Evolutionary conservation across 1,140 invertebrate genomes (phyloP), one percentile per base, ranked within the genome.

Genomic region (Nephotettix cincticeps): DNA sequence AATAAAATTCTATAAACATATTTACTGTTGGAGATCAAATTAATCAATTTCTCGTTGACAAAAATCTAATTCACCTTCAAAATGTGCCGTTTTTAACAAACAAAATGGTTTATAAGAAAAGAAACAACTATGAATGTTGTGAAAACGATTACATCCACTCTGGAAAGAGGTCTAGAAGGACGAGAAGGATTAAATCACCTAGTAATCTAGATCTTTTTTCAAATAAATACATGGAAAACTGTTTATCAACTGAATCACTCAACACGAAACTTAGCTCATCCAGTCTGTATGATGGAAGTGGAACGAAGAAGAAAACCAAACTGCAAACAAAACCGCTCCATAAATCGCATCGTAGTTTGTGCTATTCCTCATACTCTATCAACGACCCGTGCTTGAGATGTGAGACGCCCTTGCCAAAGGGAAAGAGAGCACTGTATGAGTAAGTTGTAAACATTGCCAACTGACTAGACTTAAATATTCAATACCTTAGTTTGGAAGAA

Each of bases 61-160:
- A n/a, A n/a, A n/a, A n/a, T n/a, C n/a, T n/a, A n/a, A n/a, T n/a
- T n/a, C n/a, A n/a, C n/a, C n/a, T n/a, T n/a, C n/a, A n/a, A n/a
- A n/a, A n/a, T n/a, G n/a, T n/a, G n/a, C n/a, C n/a, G n/a, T n/a
- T n/a, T n/a, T n/a, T n/a, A n/a, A n/a, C n/a, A n/a, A n/a, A n/a
- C n/a, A 61, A 25, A 25, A 61, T 61, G 56, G 56, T 61, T 25
- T 61, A 61, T 29, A 61, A 14, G 13, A 61, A 61, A 61, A 25
- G 56, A 61, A 61, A 27, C n/a, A 61, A 61, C 25, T 61, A 61
- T 61, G 23, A 61, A 25, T 11, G n/a, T 61, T 61, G 25, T 29
- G 56, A 61, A 25, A 61, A 11, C 13, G 14, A 27, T 25, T 61
- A 23, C 23, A 14, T 61, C 9, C 13, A 23, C 13, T 61, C 56